Base-by-base conservation (phyloP, 2,113 vertebrate species). In the Cebidichthys violaceus region DNA sequence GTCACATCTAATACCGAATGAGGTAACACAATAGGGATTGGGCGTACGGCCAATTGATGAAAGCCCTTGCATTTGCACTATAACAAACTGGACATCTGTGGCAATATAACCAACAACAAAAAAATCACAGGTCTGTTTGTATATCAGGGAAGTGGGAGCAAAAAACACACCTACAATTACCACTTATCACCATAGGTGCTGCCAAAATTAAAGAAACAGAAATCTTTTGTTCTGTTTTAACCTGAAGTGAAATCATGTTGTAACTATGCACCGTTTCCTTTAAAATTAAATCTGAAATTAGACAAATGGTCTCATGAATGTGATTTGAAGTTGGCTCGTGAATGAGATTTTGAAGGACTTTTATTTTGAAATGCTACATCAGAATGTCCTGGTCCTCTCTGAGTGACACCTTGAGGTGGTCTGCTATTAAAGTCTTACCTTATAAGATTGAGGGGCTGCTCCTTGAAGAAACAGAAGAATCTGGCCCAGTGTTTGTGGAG, bases 381-480 rank as follows among this genome's bases (percentile, higher is more conserved):
- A n/a, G n/a, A n/a, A n/a, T n/a, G n/a, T n/a, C n/a, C n/a, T n/a
- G n/a, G n/a, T n/a, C n/a, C n/a, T n/a, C n/a, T n/a, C n/a, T n/a
- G n/a, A n/a, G n/a, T n/a, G n/a, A n/a, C n/a, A n/a, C n/a, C n/a
- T n/a, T n/a, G n/a, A n/a, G n/a, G n/a, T n/a, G n/a, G n/a, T n/a
- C n/a, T n/a, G n/a, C n/a, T n/a, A n/a, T n/a, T n/a, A n/a, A 20
- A 18, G 39, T 61, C 45, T 75, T 78, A 98, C 98, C 96, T 95
- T 81, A 99, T 95, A 0, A 99, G 96, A 88, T 98, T 94, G 71
- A 99, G 94, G 1, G 98, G 98, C 81, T 99, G 98, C 74, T 99
- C 97, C 73, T 99, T 99, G 90, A 96, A 99, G 94, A 99, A 99
- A 50, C 89, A 92, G 31, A 96, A 18, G 93, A 99, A 97, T 2